These are phyloP conservation scores for Archips xylosteana DNA, from an alignment of 2,888 invertebrate species.

Conservation along the genomic window DNA sequence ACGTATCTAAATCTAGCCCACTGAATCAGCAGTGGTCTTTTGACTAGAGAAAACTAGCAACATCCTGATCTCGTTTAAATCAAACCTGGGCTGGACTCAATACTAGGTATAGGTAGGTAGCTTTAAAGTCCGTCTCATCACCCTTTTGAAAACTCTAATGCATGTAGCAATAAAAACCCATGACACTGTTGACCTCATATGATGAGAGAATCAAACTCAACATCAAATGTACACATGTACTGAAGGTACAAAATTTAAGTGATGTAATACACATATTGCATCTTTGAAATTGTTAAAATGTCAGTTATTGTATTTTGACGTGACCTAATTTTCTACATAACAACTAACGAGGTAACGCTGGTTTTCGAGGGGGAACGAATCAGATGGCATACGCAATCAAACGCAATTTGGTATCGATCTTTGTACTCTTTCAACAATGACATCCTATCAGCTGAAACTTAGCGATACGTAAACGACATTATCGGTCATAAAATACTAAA, in stretches of 20 bases:
- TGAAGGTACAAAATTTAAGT: constrained; percentile 1
- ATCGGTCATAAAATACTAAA: constrained; percentile 12
- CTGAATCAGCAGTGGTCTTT: neutral
- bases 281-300: constrained; percentile 3
- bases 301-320: neutral
- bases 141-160: neutral
- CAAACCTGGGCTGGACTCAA: neutral
- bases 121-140: neutral
- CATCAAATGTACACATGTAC: neutral
- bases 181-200: constrained; percentile 8
- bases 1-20: too few species aligned
- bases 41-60: neutral
- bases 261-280: neutral
- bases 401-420: neutral
- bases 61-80: neutral
- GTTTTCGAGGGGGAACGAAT: neutral
- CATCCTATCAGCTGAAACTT: neutral
- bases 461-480: neutral
- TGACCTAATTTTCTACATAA: neutral
- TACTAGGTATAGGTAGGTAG: neutral
- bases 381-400: neutral
- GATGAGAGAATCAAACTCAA: neutral
- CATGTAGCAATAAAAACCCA: neutral
- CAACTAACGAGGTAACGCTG: neutral
- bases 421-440: neutral